Evolutionary conservation across 2,888 invertebrate species (phyloP).

Genomic region (Chaetoderma sp.): DNA sequence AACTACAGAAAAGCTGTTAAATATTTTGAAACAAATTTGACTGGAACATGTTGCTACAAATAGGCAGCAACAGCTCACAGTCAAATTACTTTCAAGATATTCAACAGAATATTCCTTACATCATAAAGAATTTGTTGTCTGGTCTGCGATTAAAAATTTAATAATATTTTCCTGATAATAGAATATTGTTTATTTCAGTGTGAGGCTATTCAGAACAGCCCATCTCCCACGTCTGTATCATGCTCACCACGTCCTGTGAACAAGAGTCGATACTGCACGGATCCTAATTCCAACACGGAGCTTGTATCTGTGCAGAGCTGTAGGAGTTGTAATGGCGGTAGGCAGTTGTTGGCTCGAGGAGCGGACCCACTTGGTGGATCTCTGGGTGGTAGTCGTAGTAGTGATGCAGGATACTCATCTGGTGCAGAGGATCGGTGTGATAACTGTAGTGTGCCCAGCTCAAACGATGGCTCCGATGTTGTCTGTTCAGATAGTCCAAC

Average conservation of each 20-base stretch:
- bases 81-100: no score
- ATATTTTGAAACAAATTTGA: no score
- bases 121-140: no score
- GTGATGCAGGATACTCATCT: conserved; percentile 90
- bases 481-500: conserved; percentile 90
- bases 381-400: conserved; percentile 56
- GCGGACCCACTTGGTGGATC: neutral
- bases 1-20: neutral
- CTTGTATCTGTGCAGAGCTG: conserved; percentile 47
- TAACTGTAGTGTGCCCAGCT: conserved; percentile 84
- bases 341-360: neutral
- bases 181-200: conserved; percentile 1
- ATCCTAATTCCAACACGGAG: conserved; percentile 35
- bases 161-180: neutral
- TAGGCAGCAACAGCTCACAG: no score
- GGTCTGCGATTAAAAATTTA: neutral
- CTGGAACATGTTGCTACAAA: no score
- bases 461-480: conserved; percentile 90
- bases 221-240: neutral
- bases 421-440: conserved; percentile 79
- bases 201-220: conserved; percentile 15
- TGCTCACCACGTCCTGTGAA: neutral
- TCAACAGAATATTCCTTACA: no score
- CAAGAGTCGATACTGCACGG: no score
- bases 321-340: conserved; percentile 35